Base-by-base conservation (phyloP, 2,797 vertebrate genomes). In the Hoplostethus mediterraneus region DNA sequence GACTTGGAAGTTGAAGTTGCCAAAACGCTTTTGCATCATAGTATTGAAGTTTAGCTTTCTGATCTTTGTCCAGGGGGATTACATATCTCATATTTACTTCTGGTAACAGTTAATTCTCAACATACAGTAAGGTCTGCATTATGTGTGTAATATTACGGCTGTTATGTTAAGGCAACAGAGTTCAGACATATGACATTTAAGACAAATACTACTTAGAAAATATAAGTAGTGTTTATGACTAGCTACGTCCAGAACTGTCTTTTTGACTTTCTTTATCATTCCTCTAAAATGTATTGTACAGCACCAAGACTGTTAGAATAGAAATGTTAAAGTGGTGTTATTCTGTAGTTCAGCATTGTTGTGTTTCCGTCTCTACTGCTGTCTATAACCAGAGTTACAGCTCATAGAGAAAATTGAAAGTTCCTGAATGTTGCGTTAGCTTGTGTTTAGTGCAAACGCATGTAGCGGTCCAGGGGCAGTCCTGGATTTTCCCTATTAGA, bases 371-470 rank as follows among this genome's bases (percentile, higher is more conserved):
- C 57, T 75, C 84, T 80, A 80, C 65, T 47, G 56, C 51, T 17
- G 7, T 40, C 57, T 48, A 21, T 66, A 69, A 65, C 8, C 33
- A 25, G 14, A 82, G 57, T 76, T 75, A 61, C 14, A 74, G 65
- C 54, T 16, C 11, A 47, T 6, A 72, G 33, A 54, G 42, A 55
- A 55, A 53, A 74, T 64, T 2, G 66, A 82, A 71, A 61, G 48
- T 48, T 71, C 33, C n/a, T n/a, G n/a, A n/a, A n/a, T n/a, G n/a
- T n/a, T 69, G 59, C 56, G 81, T 87, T 71, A 59, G 55, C 82
- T 84, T 80, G 63, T 80, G 51, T 86, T 49, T 31, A 64, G 56
- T 80, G 49, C 78, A 82, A 82, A 63, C 62, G 76, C 73, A 83
- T 87, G 83, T 47, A 63, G 58, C 64, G 73, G 71, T 63, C 67